Evolutionary conservation across 1,140 invertebrate species (phyloP).

Genomic region (Ruditapes philippinarum): DNA sequence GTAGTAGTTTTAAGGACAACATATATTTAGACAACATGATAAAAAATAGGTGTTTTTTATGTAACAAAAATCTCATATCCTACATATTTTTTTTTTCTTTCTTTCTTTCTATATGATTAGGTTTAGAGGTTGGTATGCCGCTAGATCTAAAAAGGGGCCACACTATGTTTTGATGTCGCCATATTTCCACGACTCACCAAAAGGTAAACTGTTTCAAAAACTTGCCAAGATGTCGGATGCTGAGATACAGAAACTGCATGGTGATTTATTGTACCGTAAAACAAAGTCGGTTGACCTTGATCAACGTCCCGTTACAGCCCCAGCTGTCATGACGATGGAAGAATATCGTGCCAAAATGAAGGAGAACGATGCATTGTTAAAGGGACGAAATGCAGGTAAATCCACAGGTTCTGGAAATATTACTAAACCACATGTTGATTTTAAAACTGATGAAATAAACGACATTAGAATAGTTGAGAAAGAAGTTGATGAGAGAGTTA

Average conservation of each 20-base stretch:
- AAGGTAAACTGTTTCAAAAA: constrained; percentile 65
- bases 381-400: constrained; percentile 7
- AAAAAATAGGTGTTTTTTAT: too few relatives aligned
- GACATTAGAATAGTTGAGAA: background rate
- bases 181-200: constrained; percentile 66
- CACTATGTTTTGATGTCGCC: constrained; percentile 70
- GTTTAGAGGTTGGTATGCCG: constrained; percentile 72
- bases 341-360: constrained; percentile 13
- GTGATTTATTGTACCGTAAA: constrained; percentile 62
- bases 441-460: constrained; percentile 16
- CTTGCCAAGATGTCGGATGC: constrained; percentile 57
- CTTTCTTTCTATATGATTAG: constrained; percentile 48
- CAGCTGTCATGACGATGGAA: constrained; percentile 59
- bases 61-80: too few relatives aligned
- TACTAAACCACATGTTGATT: constrained; percentile 6
- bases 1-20: too few relatives aligned
- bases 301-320: constrained; percentile 70
- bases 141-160: constrained; percentile 63
- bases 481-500: background rate
- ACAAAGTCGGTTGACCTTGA: constrained; percentile 56
- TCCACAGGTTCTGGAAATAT: constrained; percentile 67
- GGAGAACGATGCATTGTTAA: background rate
- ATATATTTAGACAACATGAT: too few relatives aligned
- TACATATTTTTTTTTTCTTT: background rate
- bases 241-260: constrained; percentile 66